Conservation (phyloP, 2,113 vertebrate species). For the Channa maculata region DNA sequence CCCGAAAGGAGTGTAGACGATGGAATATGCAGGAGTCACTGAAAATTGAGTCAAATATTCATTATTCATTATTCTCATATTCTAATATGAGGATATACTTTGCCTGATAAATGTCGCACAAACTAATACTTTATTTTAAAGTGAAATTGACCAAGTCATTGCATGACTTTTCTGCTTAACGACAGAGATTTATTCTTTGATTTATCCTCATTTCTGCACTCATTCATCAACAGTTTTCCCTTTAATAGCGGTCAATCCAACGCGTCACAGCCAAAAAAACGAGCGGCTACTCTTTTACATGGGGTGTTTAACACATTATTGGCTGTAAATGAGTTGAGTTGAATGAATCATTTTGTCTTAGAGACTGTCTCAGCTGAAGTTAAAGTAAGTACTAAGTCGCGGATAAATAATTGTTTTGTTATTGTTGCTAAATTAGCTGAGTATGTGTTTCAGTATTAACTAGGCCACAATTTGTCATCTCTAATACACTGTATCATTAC, state of each 20-base stretch:
- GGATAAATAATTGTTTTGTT: constrained; percentile 33
- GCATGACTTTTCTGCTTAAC: neutral
- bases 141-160: neutral
- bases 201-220: neutral
- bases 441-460: neutral
- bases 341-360: constrained; percentile 8
- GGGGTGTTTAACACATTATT: constrained; percentile 19
- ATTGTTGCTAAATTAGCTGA: constrained; percentile 14
- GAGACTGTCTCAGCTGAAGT: constrained; percentile 24
- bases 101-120: constrained; percentile 3
- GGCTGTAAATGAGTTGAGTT: constrained; percentile 3
- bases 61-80: neutral
- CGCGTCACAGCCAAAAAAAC: constrained; percentile 10
- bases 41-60: constrained; percentile 49
- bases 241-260: constrained; percentile 12
- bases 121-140: neutral
- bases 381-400: constrained; percentile 13
- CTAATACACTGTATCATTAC: constrained; percentile 23
- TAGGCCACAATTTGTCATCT: constrained; percentile 6
- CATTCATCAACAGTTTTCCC: constrained; percentile 16
- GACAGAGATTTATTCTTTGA: constrained; percentile 7
- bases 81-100: constrained; percentile 5
- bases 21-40: constrained; percentile 19
- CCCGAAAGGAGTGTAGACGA: constrained; percentile 26
- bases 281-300: constrained; percentile 20